Base-by-base conservation (phyloP, 2,888 invertebrate species). In the Drosophila affinis region DNA sequence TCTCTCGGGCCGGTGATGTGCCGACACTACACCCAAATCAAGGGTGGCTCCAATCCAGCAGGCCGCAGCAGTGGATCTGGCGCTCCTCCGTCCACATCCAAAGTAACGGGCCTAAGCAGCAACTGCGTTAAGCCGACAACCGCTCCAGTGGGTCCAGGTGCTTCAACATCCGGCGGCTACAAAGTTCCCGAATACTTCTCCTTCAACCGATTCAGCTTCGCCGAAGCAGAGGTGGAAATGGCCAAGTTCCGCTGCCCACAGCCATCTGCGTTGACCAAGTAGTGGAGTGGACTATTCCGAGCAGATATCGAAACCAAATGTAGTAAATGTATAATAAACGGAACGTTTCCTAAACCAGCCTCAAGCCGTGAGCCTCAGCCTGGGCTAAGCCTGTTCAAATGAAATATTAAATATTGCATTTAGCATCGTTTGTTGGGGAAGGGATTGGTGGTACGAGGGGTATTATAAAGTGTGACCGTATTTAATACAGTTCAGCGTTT, bases 181-280 rank as follows among this genome's bases (percentile, higher is more conserved):
- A 97, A 97, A 93, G 97, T 96, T 73, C 97, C 97, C 0, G 97
- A 98, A 93, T 98, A 98, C 91, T 98, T 95, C 88, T 95, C 95
- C 78, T 97, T 97, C 88, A 94, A 97, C 88, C 93, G 93, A 49
- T 94, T 93, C 80, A 96, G 96, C 78, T 98, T 94, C 90, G 95
- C 94, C 81, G 97, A 98, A 92, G 96, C 97, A 56, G 97, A 98
- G 93, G 93, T 96, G 24, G 97, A 97, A 93, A 95, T 98, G 95
- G 93, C 94, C 3, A 95, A 96, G 87, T 96, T 93, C 87, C 94
- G 98, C 87, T 93, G 95, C 63, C 96, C 96, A 21, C 96, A 96
- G 91, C 97, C 97, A 46, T 95, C 96, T 4, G 94, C 94, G 6
- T 39, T 89, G 18, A 88, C 71, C 70, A 88, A 91, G 54, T 89